Evolutionary conservation across 2,888 invertebrate genomes (phyloP), one percentile per base, ranked within the genome.

Genomic region (Mimachlamys varia): DNA sequence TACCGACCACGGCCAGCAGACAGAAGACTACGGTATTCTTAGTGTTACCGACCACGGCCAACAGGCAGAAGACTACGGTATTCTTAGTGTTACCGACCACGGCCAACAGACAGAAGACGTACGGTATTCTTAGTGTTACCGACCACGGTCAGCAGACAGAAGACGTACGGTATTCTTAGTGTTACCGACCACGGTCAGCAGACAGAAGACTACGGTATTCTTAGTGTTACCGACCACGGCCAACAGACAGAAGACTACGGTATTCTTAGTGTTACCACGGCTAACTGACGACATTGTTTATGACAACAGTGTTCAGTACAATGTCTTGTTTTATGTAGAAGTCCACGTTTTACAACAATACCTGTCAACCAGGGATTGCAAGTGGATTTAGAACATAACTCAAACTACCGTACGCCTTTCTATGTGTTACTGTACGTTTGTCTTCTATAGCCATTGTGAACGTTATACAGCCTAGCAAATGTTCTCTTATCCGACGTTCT

Each of bases 271-370:
- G 33, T 76, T 33, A 76, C 76, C 44, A 7, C 7, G 44, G 44
- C 44, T 33, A 13, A 33, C 76, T 33, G 10, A 76, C 19, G 27
- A 27, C 33, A 76, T 76, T 76, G 76, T 76, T 76, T 76, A 76
- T 27, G 76, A 76, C 2, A 33, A 27, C 27, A 76, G 76, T 44
- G 44, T 44, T 44, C 44, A 44, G 44, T 62, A 10, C 76, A 76
- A 33, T 76, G 76, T 76, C 76, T 76, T 76, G 76, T 76, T 76
- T 76, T 76, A 76, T 76, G 76, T 76, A 76, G 76, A 76, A 33
- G 33, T 76, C 12, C 33, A 33, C 76, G 76, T 76, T 76, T 76
- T 76, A 76, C 76, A 76, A 76, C 76, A 76, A 76, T 76, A 76
- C 76, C 76, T 76, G 76, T 76, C 76, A 76, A 76, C 76, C 33